phyloP scores from a whole-genome alignment of 2,797 vertebrate species.

The Anguilla megastoma region DNA sequence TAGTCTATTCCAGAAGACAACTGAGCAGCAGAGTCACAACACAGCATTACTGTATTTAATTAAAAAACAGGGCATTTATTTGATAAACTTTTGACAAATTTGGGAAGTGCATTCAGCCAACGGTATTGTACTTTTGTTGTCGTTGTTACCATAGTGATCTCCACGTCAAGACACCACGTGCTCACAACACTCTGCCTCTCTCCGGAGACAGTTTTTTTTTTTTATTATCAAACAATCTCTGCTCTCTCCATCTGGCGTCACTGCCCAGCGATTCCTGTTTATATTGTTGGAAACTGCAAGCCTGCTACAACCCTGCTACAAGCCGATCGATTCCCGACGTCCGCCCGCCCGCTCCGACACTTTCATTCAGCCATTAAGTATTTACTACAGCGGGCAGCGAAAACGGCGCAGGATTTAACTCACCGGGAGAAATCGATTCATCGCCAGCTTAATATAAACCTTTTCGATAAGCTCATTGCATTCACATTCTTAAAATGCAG shows the following conservation, averaged over 20 bases:
- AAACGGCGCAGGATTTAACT: neutral
- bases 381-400: neutral
- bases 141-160: neutral
- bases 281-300: conserved; percentile 16
- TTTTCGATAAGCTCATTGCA: conserved; percentile 1
- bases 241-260: neutral
- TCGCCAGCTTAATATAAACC: conserved; percentile 13
- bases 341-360: neutral
- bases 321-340: conserved; percentile 5
- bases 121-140: neutral
- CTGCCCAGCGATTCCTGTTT: neutral
- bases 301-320: conserved; percentile 16
- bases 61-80: too few species aligned
- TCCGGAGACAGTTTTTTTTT: too few species aligned
- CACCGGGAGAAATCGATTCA: conserved; percentile 2
- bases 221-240: too few species aligned
- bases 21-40: too few species aligned
- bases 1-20: too few species aligned
- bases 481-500: neutral
- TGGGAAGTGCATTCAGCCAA: neutral
- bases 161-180: neutral
- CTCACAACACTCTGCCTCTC: neutral
- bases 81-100: too few species aligned
- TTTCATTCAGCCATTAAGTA: conserved; percentile 4
- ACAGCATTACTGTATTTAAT: too few species aligned